Percentiles rank a stretch among this genome's conserved stretches.
These are phyloP conservation scores for Pomatostomus ruficeps DNA, from an alignment of 2,113 vertebrate genomes.

Conservation along the genomic window DNA sequence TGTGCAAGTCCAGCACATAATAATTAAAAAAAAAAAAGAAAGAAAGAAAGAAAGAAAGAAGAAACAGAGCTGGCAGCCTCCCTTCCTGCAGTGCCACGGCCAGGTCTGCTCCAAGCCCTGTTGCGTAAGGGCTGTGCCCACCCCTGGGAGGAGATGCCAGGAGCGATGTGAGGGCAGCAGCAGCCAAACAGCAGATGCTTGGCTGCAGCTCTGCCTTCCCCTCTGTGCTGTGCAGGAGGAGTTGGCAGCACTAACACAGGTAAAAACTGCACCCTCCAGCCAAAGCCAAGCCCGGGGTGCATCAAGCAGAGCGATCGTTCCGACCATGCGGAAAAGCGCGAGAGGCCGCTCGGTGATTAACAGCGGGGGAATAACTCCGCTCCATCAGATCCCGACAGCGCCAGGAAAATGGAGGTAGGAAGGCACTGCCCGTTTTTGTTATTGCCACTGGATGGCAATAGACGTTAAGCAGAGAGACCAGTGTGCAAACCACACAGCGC, in stretches of 20 bases:
- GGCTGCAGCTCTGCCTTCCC: background rate
- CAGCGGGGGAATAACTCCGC: background rate
- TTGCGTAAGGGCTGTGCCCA: background rate
- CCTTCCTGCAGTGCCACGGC: background rate
- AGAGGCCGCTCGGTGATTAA: background rate
- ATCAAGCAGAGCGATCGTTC: background rate
- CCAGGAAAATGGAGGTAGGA: slow-evolving; percentile 29
- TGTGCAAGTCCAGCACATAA: background rate
- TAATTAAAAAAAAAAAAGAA: fast-evolving
- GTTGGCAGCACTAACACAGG: background rate
- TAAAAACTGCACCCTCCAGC: background rate
- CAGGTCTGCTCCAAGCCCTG: background rate
- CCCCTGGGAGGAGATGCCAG: background rate
- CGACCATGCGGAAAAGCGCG: fast-evolving
- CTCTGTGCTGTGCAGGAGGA: background rate
- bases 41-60: background rate
- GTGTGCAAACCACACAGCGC: background rate
- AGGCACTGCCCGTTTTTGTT: slow-evolving; percentile 37
- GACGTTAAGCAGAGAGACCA: background rate
- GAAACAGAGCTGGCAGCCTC: background rate
- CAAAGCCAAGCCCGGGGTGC: background rate
- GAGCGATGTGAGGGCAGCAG: background rate
- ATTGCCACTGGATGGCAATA: slow-evolving; percentile 75
- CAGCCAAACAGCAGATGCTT: background rate
- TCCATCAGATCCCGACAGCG: background rate